phyloP scores from a whole-genome alignment of 2,888 invertebrate species.

The Nymphalis urticae region DNA sequence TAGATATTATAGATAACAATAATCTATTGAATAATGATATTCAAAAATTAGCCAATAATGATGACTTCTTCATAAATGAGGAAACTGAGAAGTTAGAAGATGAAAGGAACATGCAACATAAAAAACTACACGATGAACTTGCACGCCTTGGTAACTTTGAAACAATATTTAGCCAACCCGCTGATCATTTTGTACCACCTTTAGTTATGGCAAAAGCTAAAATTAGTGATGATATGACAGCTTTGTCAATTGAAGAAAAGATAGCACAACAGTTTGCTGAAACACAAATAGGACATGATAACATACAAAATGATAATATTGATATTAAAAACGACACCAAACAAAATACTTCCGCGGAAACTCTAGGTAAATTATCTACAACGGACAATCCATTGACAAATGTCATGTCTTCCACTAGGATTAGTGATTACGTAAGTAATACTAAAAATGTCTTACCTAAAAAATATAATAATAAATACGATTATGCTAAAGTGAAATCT shows the following conservation, averaged over 20 bases:
- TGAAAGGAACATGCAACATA: slow-evolving; percentile 68
- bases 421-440: slow-evolving; percentile 55
- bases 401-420: slow-evolving; percentile 40
- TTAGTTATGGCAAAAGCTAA: slow-evolving; percentile 79
- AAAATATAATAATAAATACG: slow-evolving; percentile 64
- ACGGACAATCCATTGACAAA: slow-evolving; percentile 43
- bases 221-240: slow-evolving; percentile 76
- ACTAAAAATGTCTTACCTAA: slow-evolving; percentile 59
- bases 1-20: slow-evolving; percentile 52
- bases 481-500: slow-evolving; percentile 55
- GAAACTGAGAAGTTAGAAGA: slow-evolving; percentile 64
- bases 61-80: slow-evolving; percentile 56
- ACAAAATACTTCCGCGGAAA: slow-evolving; percentile 35
- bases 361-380: slow-evolving; percentile 32
- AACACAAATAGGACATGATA: slow-evolving; percentile 50
- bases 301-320: slow-evolving; percentile 36
- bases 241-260: slow-evolving; percentile 74
- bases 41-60: slow-evolving; percentile 54
- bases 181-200: slow-evolving; percentile 78
- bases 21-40: slow-evolving; percentile 69
- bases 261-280: slow-evolving; percentile 71
- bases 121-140: slow-evolving; percentile 71
- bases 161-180: slow-evolving; percentile 74
- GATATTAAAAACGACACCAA: slow-evolving; percentile 42
- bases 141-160: slow-evolving; percentile 71